Base-by-base conservation (phyloP, 30 jellyfish, hydroid and myxozoan genomes). In the Rhopilema esculentum region DNA sequence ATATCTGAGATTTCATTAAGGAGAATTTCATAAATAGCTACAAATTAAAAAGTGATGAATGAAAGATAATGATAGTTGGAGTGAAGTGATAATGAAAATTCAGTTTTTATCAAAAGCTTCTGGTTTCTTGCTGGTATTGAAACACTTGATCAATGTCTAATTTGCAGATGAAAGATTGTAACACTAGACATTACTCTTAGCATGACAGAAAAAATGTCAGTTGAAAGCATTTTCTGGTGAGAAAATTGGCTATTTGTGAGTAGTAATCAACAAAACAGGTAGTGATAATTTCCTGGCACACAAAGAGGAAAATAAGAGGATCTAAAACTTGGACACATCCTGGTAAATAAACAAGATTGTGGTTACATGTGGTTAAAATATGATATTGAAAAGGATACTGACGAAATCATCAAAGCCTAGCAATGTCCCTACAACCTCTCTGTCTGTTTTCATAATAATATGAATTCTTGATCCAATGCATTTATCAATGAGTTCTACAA, bases 381-480 rank as follows among this genome's bases (percentile, higher is more conserved):
- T 40, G 6, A 2, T 2, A 2, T 12, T 40, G 57, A 52, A 86
- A 87, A 87, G 95, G 93, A 80, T 94, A 94, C 97, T 95, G 83
- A 95, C 98, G 74, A 86, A 95, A 25, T 95, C 99, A 78, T 95
- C 99, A 77, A 95, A 95, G 19, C 99, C 99, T 16, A 89, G 85
- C 49, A 95, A 66, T 21, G 98, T 91, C 26, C 99, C 99, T 82
- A 95, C 99, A 77, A 95, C 84, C 75, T 95, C 99, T 25, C 97
- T 89, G 89, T 95, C 98, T 16, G 91, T 91, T 65, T 95, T 95
- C 98, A 95, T 90, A 27, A 95, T 91, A 70, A 95, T 91, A 77
- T 95, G 99, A 28, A 95, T 95, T 57, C 92, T 91, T 32, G 99
- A 95, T 19, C 99, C 99, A 61, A 95, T 91, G 88, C 99, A 95